These are phyloP conservation scores for Caranx ignobilis DNA, from an alignment of 2,113 vertebrate genomes.

Conservation along the genomic window DNA sequence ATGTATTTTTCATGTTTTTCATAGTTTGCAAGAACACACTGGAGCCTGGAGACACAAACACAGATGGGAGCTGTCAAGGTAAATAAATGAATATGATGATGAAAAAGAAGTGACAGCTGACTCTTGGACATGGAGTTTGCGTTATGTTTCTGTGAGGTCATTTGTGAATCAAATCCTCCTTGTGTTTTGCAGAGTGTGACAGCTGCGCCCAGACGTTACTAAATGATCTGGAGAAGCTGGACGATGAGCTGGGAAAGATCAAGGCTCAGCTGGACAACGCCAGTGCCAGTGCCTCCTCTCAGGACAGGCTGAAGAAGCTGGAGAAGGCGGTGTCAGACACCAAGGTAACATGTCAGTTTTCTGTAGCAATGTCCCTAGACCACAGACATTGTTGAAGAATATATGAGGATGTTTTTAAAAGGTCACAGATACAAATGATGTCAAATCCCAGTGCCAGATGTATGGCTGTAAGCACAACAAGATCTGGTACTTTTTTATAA, in stretches of 20 bases:
- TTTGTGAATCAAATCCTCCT: neutral
- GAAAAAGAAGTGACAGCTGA: neutral
- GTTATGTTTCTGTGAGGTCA: neutral
- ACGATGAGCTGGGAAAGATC: conserved; percentile 83
- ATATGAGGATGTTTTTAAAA: neutral
- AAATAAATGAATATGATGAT: conserved; percentile 47
- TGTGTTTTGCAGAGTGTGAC: conserved; percentile 88
- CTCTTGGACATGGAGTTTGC: neutral
- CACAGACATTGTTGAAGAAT: neutral
- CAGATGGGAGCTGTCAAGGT: conserved; percentile 89
- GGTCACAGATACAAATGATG: neutral
- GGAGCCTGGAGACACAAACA: conserved; percentile 89
- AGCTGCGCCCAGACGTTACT: conserved; percentile 92
- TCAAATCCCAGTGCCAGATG: neutral
- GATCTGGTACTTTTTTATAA: neutral
- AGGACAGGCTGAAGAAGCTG: conserved; percentile 86
- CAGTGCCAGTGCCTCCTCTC: conserved; percentile 69
- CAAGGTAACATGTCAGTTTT: conserved; percentile 82
- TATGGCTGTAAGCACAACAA: neutral
- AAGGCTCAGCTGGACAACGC: conserved; percentile 87
- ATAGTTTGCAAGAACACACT: conserved; percentile 89
- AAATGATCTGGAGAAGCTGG: conserved; percentile 86
- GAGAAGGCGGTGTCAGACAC: conserved; percentile 86
- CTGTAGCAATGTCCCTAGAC: neutral
- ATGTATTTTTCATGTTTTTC: conserved; percentile 23